Base-by-base conservation (phyloP, 37 sponge, comb jelly and placozoan species). In the Aplysina aerophoba region DNA sequence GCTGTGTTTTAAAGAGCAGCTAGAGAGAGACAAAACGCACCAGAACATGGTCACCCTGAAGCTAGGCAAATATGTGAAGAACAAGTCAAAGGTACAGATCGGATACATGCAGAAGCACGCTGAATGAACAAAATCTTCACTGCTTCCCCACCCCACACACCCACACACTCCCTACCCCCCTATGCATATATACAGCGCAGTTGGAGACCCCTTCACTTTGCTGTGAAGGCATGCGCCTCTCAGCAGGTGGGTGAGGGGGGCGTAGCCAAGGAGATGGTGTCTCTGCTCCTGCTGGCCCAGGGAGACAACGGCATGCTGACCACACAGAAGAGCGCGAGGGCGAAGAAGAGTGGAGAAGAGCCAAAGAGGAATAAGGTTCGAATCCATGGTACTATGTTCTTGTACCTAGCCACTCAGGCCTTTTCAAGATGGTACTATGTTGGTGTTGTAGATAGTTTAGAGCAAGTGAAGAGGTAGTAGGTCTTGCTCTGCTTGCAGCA, bases 151-250 rank as follows among this genome's bases (percentile, higher is more conserved):
- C 16, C 12, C 35, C 33, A 20, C 16, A n/a, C n/a, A n/a, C n/a
- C n/a, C n/a, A n/a, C n/a, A n/a, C n/a, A n/a, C n/a, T n/a, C n/a
- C n/a, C n/a, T n/a, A n/a, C n/a, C n/a, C n/a, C n/a, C n/a, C n/a
- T n/a, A n/a, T n/a, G n/a, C n/a, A n/a, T n/a, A n/a, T 31, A 8
- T 5, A 5, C 44, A 75, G 78, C 39, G 16, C 1, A 54, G 78
- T 41, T 75, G 78, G 78, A 38, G 78, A 21, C 78, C 78, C 39
- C 78, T 75, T 4, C 78, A 75, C 54, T 53, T 75, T 31, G 78
- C 78, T 11, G 41, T 75, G 6, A 19, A 75, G 78, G 50, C 50
- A 44, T 44, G 50, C 8, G 50, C 50, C 50, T 11, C 50, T 44
- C 50, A 44, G 50, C 50, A 3, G 50, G 50, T 11, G 50, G 50